phyloP scores from a whole-genome alignment of 37 sponge, comb jelly and placozoan species.

The Chondrosia reniformis region DNA sequence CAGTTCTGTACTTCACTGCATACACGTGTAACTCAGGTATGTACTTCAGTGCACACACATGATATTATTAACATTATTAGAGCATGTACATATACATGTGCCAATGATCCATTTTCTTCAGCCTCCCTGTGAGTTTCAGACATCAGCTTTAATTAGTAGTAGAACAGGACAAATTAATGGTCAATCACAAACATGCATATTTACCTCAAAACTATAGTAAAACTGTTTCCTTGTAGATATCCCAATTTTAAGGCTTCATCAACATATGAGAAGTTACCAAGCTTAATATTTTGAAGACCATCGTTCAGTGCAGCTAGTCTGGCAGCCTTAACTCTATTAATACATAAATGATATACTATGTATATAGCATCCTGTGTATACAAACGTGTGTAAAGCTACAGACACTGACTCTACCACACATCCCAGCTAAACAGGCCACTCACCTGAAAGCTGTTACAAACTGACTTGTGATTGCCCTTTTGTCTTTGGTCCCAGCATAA shows the following conservation, averaged over 20 bases:
- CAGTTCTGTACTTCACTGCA: too few relatives aligned
- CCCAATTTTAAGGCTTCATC: conserved; percentile 66
- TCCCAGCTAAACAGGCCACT: too few relatives aligned
- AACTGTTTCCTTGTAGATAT: conserved; percentile 71
- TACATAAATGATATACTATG: not conserved
- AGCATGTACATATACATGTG: too few relatives aligned
- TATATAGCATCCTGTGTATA: not conserved
- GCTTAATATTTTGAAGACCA: conserved; percentile 35
- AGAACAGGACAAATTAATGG: too few relatives aligned
- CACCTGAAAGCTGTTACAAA: conserved; percentile 67
- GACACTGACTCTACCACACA: not conserved
- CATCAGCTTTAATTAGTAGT: too few relatives aligned
- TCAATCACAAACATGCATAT: not conserved
- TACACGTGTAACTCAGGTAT: too few relatives aligned
- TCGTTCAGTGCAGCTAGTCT: conserved; percentile 60
- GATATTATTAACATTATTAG: too few relatives aligned
- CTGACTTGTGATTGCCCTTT: conserved; percentile 88
- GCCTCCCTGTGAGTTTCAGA: not conserved
- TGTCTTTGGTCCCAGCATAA: conserved; percentile 91
- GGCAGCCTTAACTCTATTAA: conserved; percentile 46
- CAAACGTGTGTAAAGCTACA: not conserved
- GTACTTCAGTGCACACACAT: too few relatives aligned
- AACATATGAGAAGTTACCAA: conserved; percentile 84
- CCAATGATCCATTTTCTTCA: too few relatives aligned
- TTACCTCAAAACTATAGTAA: conserved; percentile 77